A percentile compares a stretch with the other conserved stretches of the same genome.
Conservation (phyloP, 2,113 vertebrate genomes). For the Eulemur rufifrons region DNA sequence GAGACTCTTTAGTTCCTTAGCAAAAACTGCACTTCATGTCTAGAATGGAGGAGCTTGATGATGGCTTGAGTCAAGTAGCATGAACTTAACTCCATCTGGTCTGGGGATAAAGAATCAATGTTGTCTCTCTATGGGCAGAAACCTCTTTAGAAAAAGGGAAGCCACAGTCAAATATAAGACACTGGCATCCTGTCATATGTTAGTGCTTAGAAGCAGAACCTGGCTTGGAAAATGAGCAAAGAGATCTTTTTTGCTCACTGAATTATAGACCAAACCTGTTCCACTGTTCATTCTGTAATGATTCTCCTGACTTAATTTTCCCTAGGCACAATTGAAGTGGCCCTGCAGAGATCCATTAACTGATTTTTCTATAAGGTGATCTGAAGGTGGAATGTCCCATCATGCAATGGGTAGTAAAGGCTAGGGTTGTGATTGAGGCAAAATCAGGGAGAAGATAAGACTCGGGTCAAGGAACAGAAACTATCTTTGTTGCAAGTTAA, state of each 20-base stretch:
- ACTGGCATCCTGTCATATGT: not conserved
- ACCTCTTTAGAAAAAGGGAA: conserved; percentile 46
- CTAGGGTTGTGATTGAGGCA: not conserved
- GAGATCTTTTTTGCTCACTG: not conserved
- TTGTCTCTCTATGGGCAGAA: conserved; percentile 46
- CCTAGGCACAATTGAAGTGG: not conserved
- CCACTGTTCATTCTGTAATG: not conserved
- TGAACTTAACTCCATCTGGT: conserved; percentile 1
- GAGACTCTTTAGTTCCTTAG: conserved; percentile 32
- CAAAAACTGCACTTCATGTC: conserved; percentile 41
- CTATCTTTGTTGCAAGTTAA: not conserved
- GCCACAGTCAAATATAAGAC: not conserved
- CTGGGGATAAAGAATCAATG: conserved; percentile 27
- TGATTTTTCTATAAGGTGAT: not conserved
- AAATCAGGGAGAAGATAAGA: not conserved
- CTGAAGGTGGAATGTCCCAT: not conserved
- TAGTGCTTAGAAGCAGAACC: not conserved
- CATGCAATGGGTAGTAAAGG: not conserved
- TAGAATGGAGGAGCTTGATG: not conserved
- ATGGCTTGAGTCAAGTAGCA: conserved; percentile 12
- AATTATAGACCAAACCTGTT: not conserved
- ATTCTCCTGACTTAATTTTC: not conserved
- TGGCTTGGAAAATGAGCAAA: not conserved
- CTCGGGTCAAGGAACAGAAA: not conserved
- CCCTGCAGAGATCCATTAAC: not conserved